Conservation (phyloP, 2,113 vertebrate genomes). For the Zosterops lateralis region DNA sequence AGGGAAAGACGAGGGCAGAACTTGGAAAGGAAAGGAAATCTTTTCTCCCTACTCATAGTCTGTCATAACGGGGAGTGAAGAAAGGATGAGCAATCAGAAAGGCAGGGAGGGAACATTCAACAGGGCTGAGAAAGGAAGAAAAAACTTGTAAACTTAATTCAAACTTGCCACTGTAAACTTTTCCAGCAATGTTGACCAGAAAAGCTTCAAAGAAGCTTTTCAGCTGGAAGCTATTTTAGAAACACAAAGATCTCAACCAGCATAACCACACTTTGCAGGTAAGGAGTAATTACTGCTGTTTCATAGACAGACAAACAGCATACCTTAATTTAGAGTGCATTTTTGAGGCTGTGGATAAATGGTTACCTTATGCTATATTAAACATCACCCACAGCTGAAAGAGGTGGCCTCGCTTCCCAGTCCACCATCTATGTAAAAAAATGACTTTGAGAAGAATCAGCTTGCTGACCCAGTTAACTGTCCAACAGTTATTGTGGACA, state of each 20-base stretch:
- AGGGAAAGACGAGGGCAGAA: not conserved
- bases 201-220: not conserved
- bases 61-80: not conserved
- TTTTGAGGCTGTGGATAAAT: not conserved
- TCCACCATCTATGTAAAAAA: not conserved
- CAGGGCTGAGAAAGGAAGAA: not conserved
- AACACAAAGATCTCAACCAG: not conserved
- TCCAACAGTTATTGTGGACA: not conserved
- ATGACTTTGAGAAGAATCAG: not conserved
- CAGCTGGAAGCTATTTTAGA: not conserved
- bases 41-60: not conserved
- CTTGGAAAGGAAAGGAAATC: conserved; percentile 21
- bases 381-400: not conserved
- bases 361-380: not conserved
- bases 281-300: not conserved
- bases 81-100: not conserved
- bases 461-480: not conserved
- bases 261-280: not conserved
- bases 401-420: not conserved
- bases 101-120: not conserved
- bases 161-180: not conserved
- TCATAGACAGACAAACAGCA: not conserved
- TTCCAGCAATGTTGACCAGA: not conserved
- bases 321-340: not conserved
- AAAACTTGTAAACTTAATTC: not conserved